phyloP scores from a whole-genome alignment of 2,888 invertebrate species.

The Lycaena phlaeas region DNA sequence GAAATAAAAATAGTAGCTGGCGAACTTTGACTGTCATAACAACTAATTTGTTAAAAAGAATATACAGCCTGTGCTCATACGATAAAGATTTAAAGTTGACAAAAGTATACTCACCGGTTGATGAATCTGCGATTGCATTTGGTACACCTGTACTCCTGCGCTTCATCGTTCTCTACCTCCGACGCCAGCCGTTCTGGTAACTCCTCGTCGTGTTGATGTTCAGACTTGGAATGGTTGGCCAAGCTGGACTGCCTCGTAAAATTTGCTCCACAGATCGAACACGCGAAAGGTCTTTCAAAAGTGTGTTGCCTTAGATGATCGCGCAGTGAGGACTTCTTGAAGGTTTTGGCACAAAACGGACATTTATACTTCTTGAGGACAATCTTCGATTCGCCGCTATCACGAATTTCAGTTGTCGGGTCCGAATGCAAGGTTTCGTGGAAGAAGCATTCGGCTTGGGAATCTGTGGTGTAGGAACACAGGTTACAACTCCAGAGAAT shows the following conservation, averaged over 20 bases:
- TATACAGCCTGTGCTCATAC: too few species aligned
- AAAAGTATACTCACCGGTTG: constrained; percentile 46
- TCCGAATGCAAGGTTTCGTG: constrained; percentile 79
- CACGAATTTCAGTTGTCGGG: constrained; percentile 26
- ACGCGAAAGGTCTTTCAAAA: constrained; percentile 80
- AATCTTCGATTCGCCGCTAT: constrained; percentile 31
- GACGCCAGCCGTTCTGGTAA: constrained; percentile 22
- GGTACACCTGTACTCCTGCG: constrained; percentile 5
- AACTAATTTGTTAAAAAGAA: too few species aligned
- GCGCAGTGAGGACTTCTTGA: constrained; percentile 77
- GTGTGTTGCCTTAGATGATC: constrained; percentile 83
- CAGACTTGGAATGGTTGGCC: constrained; percentile 71
- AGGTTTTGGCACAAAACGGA: constrained; percentile 77
- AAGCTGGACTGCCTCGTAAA: constrained; percentile 80
- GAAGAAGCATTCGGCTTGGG: constrained; percentile 80
- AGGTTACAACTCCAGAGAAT: constrained; percentile 72
- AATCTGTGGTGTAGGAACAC: constrained; percentile 75
- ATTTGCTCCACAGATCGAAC: constrained; percentile 74
- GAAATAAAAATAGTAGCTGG: too few species aligned
- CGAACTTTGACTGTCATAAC: too few species aligned
- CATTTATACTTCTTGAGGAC: constrained; percentile 73
- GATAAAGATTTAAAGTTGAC: too few species aligned
- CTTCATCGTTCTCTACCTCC: constrained; percentile 15
- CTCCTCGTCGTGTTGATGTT: constrained; percentile 48
- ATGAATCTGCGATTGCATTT: constrained; percentile 36